Base-by-base conservation (phyloP, 1,140 invertebrate genomes). In the Callitettix versicolor region DNA sequence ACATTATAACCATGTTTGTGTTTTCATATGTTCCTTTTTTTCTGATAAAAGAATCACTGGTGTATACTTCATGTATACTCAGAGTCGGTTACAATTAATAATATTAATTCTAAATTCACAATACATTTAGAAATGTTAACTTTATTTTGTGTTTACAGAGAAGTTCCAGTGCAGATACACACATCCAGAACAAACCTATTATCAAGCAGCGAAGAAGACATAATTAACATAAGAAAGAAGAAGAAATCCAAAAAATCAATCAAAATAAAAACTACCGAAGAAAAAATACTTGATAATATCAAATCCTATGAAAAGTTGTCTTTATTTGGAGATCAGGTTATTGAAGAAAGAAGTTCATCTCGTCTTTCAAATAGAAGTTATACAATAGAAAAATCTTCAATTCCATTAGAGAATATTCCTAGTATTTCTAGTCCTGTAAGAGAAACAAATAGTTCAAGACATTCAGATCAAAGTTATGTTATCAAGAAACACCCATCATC, bases 171-270 rank as follows among this genome's bases (percentile, higher is more conserved):
- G 22, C 22, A 51, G 36, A 34, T 51, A 15, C 48, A 51, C 33
- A 38, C 20, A 14, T 51, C 48, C 6, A 14, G 22, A 36, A 38
- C 48, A 3, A 30, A 38, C 2, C 33, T 51, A 2, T 21, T 51
- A 18, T 51, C 48, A 15, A 51, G 48, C 33, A 51, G 48, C 21
- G 48, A 51, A 6, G 48, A 51, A 12, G 48, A 51, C 17, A 36
- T 51, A 17, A 21, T 51, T 14, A 7, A 30, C 18, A 34, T 21
- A 18, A 51, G 36, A 17, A 51, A 51, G 22, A 38, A n/a, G 22
- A 51, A 51, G 34, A 51, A 51, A 21, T 33, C n/a, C 24, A 49
- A 34, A n/a, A 21, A 49, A 49, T 17, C 34, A 51, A 11, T 38
- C n/a, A 15, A 51, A 38, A 36, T 51, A 12, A 21, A 51, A 51